Percentiles rank a stretch among this genome's conserved stretches.
phyloP scores from a whole-genome alignment of 2,888 invertebrate genomes.

The Nymphalis urticae region DNA sequence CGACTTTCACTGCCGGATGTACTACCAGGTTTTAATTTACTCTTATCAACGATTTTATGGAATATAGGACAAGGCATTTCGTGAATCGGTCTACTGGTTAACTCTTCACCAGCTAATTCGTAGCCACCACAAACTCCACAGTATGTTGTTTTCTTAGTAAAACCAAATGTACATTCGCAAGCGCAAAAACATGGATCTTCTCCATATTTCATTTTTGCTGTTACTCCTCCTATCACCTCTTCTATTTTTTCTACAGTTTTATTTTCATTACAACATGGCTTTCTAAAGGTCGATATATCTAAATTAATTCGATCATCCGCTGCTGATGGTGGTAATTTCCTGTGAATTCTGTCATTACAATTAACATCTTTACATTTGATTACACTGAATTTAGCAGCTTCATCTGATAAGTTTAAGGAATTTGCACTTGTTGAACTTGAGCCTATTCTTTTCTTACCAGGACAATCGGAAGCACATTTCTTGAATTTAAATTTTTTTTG shows the following conservation, averaged over 20 bases:
- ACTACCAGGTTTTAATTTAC: slow-evolving; percentile 54
- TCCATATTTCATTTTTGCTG: slow-evolving; percentile 54
- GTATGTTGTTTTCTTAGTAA: slow-evolving; percentile 66
- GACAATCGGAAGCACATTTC: slow-evolving; percentile 40
- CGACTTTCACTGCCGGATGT: slow-evolving; percentile 61
- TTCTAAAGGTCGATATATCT: slow-evolving; percentile 48
- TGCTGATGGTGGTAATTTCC: slow-evolving; percentile 46
- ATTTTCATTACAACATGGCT: slow-evolving; percentile 51
- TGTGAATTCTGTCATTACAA: slow-evolving; percentile 51
- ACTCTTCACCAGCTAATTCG: slow-evolving; percentile 62
- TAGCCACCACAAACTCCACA: slow-evolving; percentile 70
- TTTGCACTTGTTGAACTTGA: slow-evolving; percentile 47
- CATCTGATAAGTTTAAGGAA: slow-evolving; percentile 52
- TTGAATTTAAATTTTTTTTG: slow-evolving; percentile 40
- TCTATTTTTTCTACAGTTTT: slow-evolving; percentile 51
- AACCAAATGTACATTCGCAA: slow-evolving; percentile 69
- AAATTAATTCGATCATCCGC: slow-evolving; percentile 56
- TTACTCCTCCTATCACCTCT: slow-evolving; percentile 54
- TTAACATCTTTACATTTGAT: slow-evolving; percentile 55
- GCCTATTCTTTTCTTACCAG: slow-evolving; percentile 39
- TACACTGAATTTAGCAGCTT: slow-evolving; percentile 47
- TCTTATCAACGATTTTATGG: slow-evolving; percentile 64
- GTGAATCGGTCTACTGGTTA: slow-evolving; percentile 42
- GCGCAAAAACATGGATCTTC: slow-evolving; percentile 65
- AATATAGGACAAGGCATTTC: slow-evolving; percentile 65